Base-by-base conservation (phyloP, 2,888 invertebrate species). In the Eupithecia insigniata region DNA sequence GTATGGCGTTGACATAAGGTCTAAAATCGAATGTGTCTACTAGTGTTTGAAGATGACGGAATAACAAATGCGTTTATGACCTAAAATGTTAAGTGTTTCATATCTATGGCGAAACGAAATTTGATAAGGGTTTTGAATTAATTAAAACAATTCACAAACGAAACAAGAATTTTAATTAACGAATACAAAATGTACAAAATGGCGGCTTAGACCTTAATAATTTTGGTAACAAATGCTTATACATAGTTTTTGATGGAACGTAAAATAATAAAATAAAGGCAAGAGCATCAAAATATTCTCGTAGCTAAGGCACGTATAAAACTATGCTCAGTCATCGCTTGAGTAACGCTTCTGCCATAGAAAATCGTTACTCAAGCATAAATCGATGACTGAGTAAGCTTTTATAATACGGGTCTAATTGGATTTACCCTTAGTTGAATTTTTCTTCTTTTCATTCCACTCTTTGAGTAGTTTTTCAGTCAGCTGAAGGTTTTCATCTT, bases 401-500 rank as follows among this genome's bases (percentile, higher is more conserved):
- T n/a, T n/a, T n/a, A n/a, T n/a, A n/a, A n/a, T n/a, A n/a, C n/a
- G n/a, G n/a, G n/a, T n/a, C n/a, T n/a, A n/a, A n/a, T n/a, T n/a
- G 55, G 55, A 14, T 26, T 55, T 14, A 22, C 22, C 60, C 28
- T 71, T 72, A 83, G 65, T 85, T 75, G 26, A 22, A 5, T 55
- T 5, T 26, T 26, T 55, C 65, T 88, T 89, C 80, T 88, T 89
- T 0, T 85, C 79, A 72, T 90, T 92, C 95, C 96, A 96, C 74
- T 96, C 95, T 69, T 93, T 92, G 1, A 97, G 89, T 66, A 97
- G 94, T 80, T 96, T 95, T 28, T 95, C 96, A 22, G 97, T 96
- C 77, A 96, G 94, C 70, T 95, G 86, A 34, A 97, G 89, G 84
- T 96, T 97, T 82, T 96, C 96, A 84, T 97, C 97, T 92, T 97